Conservation (phyloP, 2,888 invertebrate species). For the Xylophagus ater region DNA sequence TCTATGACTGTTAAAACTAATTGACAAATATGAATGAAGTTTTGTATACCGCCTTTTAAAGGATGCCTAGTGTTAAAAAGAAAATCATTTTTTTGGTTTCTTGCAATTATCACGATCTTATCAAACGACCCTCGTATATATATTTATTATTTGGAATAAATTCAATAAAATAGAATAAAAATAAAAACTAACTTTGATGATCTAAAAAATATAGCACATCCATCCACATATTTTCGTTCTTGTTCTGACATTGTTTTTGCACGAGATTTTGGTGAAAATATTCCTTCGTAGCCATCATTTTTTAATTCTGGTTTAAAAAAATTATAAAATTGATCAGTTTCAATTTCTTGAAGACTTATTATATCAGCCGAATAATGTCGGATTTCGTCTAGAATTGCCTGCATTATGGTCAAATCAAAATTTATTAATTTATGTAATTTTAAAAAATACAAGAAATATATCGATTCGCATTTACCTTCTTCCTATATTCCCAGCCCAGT, state of each 20-base stretch:
- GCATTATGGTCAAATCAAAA: slow-evolving; percentile 4
- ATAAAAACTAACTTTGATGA: slow-evolving; percentile 65
- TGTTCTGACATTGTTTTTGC: slow-evolving; percentile 97
- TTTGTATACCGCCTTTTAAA: no score
- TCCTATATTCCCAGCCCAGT: slow-evolving; percentile 95
- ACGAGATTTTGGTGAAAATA: slow-evolving; percentile 95
- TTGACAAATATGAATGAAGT: no score
- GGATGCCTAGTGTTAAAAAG: no score
- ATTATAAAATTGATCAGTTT: slow-evolving; percentile 96
- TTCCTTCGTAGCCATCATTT: slow-evolving; percentile 83
- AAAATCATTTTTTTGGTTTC: no score
- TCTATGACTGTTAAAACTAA: no score
- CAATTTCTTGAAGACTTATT: slow-evolving; percentile 93
- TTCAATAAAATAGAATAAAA: slow-evolving; percentile 7
- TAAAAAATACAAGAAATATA: no score
- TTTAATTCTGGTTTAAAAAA: slow-evolving; percentile 93
- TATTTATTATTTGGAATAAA: no score
- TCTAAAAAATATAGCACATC: slow-evolving; percentile 97
- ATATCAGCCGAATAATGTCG: slow-evolving; percentile 94
- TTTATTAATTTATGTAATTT: not conserved
- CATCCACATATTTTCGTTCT: slow-evolving; percentile 95
- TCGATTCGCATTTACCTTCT: slow-evolving; percentile 66
- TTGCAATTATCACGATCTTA: no score
- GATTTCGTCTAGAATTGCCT: slow-evolving; percentile 87
- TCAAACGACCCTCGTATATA: no score